phyloP scores from a whole-genome alignment of 2,797 vertebrate species.

The Syndactyla subalaris region DNA sequence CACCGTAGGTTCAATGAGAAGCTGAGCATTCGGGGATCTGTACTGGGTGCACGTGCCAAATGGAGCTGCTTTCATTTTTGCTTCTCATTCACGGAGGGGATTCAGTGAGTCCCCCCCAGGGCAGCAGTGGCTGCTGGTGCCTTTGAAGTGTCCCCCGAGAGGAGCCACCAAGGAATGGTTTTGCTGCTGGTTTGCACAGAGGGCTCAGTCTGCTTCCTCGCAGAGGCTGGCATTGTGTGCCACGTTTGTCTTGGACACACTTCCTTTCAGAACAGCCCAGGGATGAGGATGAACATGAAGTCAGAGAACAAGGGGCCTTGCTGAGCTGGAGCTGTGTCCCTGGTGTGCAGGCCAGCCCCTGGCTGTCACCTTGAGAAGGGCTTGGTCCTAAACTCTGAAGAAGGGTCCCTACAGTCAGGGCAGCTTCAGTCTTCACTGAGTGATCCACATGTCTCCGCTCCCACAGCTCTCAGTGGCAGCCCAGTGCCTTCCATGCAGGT shows the following conservation, averaged over 20 bases:
- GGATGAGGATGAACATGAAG: constrained; percentile 15
- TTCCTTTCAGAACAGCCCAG: not conserved
- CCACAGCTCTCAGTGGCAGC: not conserved
- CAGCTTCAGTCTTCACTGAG: not conserved
- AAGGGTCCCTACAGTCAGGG: not conserved
- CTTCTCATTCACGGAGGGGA: constrained; percentile 44
- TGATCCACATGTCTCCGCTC: not conserved
- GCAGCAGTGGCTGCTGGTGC: constrained; percentile 44
- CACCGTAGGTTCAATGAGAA: constrained; percentile 66
- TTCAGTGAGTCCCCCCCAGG: constrained; percentile 26
- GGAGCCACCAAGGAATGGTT: constrained; percentile 46
- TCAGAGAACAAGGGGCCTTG: not conserved
- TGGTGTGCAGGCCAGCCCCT: not conserved
- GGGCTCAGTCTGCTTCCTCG: not conserved
- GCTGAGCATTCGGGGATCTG: constrained; percentile 71
- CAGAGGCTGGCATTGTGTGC: constrained; percentile 41
- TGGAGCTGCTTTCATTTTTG: constrained; percentile 30
- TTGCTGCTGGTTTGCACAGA: not conserved
- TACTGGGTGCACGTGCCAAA: constrained; percentile 66
- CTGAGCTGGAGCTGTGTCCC: not conserved
- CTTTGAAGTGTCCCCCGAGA: constrained; percentile 66
- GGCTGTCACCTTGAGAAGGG: not conserved
- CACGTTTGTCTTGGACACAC: not conserved
- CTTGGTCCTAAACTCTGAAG: not conserved
- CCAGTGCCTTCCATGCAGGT: not conserved